Evolutionary conservation across 2,113 vertebrate species (phyloP).

Genomic region (Ramphastos sulfuratus): DNA sequence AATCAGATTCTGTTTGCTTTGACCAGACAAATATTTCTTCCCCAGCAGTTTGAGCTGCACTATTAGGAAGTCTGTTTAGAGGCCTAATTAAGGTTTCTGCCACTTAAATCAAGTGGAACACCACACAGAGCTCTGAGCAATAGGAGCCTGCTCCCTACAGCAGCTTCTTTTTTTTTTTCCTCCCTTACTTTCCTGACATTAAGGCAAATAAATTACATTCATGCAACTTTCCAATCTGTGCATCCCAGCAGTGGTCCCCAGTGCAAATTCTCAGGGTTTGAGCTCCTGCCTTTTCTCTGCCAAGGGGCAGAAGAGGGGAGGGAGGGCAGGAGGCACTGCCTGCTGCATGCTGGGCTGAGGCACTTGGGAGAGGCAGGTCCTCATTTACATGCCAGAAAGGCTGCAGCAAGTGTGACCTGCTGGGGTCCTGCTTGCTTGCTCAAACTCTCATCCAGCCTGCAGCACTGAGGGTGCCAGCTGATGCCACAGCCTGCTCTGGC

Average conservation of each 20-base stretch:
- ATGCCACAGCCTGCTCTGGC: neutral
- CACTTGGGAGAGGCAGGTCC: neutral
- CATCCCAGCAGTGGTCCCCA: neutral
- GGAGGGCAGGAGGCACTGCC: neutral
- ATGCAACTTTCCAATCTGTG: neutral
- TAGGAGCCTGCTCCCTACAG: neutral
- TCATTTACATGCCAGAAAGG: neutral
- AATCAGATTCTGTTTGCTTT: neutral
- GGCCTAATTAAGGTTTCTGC: conserved; percentile 17
- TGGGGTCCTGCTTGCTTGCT: too few species aligned
- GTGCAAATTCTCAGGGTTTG: neutral
- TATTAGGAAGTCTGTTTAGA: neutral
- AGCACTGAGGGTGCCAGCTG: neutral
- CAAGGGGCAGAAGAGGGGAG: neutral
- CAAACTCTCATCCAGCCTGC: neutral
- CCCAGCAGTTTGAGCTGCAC: neutral
- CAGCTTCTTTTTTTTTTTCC: neutral
- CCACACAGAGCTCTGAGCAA: neutral
- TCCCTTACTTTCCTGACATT: neutral
- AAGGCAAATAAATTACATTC: neutral
- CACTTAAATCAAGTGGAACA: neutral
- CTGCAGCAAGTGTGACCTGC: neutral
- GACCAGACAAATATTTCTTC: neutral
- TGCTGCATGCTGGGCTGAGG: neutral
- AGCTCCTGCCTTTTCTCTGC: neutral